A percentile compares a stretch with the other conserved stretches of the same genome.
phyloP scores from a whole-genome alignment of 2,888 invertebrate genomes.

The Eupithecia subfuscata region DNA sequence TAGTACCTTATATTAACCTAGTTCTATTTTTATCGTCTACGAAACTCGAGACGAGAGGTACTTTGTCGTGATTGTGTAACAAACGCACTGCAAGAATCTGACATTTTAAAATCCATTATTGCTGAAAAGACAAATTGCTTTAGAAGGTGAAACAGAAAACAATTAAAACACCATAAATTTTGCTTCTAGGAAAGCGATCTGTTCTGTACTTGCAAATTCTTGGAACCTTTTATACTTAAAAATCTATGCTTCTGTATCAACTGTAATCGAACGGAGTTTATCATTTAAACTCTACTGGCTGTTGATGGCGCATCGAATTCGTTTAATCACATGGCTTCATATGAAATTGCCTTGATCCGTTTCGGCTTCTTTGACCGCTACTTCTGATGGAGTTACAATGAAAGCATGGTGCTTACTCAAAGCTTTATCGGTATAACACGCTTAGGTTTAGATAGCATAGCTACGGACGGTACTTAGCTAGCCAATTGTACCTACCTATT shows the following conservation, averaged over 20 bases:
- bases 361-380: constrained; percentile 58
- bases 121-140: background rate
- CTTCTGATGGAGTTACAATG: constrained; percentile 35
- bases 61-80: background rate
- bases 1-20: background rate
- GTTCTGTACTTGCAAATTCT: background rate
- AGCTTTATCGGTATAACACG: background rate
- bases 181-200: background rate
- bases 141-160: background rate
- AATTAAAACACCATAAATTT: background rate
- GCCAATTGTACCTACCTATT: background rate
- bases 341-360: constrained; percentile 48
- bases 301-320: constrained; percentile 47
- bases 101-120: background rate
- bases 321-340: constrained; percentile 42
- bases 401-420: background rate
- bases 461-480: background rate
- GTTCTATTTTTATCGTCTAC: background rate
- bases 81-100: background rate
- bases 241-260: constrained; percentile 21
- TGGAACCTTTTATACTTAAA: constrained; percentile 11
- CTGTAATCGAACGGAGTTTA: constrained; percentile 25
- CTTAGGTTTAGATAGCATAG: background rate
- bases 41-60: background rate
- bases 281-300: constrained; percentile 25